Percentiles rank a stretch among this genome's conserved stretches.
These are phyloP conservation scores for Cynaeus angustus DNA, from an alignment of 2,888 invertebrate genomes.

Conservation along the genomic window DNA sequence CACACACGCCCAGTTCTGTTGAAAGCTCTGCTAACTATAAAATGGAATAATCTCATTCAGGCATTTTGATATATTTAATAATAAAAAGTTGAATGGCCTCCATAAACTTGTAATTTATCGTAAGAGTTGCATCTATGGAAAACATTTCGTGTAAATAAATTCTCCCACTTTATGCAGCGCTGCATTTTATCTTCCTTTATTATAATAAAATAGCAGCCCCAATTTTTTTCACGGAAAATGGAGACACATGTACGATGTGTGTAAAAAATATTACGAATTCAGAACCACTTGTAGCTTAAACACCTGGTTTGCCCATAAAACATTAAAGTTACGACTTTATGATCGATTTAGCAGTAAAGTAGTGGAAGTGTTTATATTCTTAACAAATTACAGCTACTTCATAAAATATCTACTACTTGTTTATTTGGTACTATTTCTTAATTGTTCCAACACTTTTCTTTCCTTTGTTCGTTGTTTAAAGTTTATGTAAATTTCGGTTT, in stretches of 20 bases:
- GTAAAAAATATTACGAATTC: conserved; percentile 59
- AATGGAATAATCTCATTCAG: conserved; percentile 17
- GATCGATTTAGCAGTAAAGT: conserved; percentile 70
- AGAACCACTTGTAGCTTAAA: conserved; percentile 68
- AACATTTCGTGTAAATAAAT: conserved; percentile 20
- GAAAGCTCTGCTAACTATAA: conserved; percentile 31
- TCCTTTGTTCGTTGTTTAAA: conserved; percentile 18
- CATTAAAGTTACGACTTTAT: conserved; percentile 69
- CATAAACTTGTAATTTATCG: conserved; percentile 22
- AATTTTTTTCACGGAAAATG: background rate
- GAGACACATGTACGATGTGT: conserved; percentile 25
- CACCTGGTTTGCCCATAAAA: conserved; percentile 68
- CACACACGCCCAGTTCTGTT: conserved; percentile 27
- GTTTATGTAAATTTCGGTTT: background rate
- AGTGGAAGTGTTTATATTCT: conserved; percentile 70
- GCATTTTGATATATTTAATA: conserved; percentile 26
- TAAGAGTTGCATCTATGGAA: conserved; percentile 16
- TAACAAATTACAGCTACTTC: conserved; percentile 68
- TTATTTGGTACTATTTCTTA: conserved; percentile 35
- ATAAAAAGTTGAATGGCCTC: conserved; percentile 18
- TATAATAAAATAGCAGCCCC: background rate
- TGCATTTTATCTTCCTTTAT: background rate
- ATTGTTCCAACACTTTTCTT: conserved; percentile 35
- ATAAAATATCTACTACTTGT: conserved; percentile 56
- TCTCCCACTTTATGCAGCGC: conserved; percentile 8